Percentiles rank a stretch among this genome's conserved stretches.
phyloP scores from a whole-genome alignment of 2,113 vertebrate genomes.

The Protobothrops mucrosquamatus region DNA sequence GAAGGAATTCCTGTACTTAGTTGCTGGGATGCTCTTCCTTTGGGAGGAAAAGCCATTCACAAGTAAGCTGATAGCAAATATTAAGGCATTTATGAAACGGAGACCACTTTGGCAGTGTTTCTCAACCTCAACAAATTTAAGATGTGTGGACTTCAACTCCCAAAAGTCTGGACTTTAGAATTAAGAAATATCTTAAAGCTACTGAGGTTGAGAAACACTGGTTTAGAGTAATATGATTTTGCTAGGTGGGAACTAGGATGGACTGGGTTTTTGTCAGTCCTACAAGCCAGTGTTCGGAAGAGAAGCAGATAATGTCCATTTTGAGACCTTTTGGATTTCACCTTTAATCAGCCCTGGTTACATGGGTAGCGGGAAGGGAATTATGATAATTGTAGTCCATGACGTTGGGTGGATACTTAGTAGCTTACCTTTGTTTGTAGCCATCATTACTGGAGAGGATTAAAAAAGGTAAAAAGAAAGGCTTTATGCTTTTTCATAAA shows the following conservation, averaged over 20 bases:
- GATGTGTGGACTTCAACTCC: background rate
- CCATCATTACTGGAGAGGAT: background rate
- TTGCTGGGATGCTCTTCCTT: constrained; percentile 92
- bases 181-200: background rate
- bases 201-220: background rate
- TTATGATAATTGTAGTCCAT: background rate
- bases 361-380: background rate
- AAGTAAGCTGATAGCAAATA: constrained; percentile 75
- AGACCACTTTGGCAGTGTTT: background rate
- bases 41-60: constrained; percentile 94
- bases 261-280: background rate
- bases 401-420: background rate
- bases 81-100: background rate
- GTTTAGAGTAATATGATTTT: background rate
- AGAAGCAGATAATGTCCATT: background rate
- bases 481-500: background rate
- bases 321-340: background rate
- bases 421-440: background rate
- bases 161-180: background rate
- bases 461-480: too few species aligned
- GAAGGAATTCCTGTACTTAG: constrained; percentile 92
- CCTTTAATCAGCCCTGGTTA: background rate
- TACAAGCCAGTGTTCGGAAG: background rate
- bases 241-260: background rate
- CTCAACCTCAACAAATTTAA: background rate